A percentile compares a stretch with the other conserved stretches of the same genome.
phyloP scores from a whole-genome alignment of 1,140 invertebrate genomes.

The Caenorhabditis briggsae region DNA sequence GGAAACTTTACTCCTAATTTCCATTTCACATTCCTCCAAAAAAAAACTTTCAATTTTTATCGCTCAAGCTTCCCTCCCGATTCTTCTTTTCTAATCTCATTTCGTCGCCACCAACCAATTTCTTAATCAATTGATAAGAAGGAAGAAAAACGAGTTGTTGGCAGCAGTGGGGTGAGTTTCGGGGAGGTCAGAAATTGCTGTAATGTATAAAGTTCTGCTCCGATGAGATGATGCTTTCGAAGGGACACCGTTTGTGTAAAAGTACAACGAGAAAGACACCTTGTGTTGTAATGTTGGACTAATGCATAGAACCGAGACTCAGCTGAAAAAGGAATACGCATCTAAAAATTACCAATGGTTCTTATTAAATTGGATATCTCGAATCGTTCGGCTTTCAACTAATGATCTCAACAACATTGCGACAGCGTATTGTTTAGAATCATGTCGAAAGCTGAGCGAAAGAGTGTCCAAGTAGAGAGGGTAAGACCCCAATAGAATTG shows the following conservation, averaged over 20 bases:
- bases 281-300: not conserved
- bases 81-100: not conserved
- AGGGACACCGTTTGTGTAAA: slow-evolving; percentile 21
- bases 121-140: no score
- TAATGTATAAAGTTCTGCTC: no score
- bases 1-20: no score
- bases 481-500: not conserved
- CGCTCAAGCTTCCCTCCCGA: no score
- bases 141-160: no score
- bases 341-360: no score
- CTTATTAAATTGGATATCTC: slow-evolving; percentile 26
- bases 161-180: no score
- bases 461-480: slow-evolving; percentile 3
- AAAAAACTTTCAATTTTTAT: no score
- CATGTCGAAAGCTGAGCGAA: slow-evolving; percentile 55
- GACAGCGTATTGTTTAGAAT: slow-evolving; percentile 33
- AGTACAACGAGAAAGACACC: not conserved
- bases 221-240: no score
- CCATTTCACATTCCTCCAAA: no score
- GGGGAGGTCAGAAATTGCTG: no score
- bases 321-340: no score
- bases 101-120: slow-evolving; percentile 9
- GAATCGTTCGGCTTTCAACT: slow-evolving; percentile 52
- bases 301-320: not conserved
- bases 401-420: slow-evolving; percentile 45